phyloP scores from a whole-genome alignment of 1,140 invertebrate species.

The Fopius arisanus region DNA sequence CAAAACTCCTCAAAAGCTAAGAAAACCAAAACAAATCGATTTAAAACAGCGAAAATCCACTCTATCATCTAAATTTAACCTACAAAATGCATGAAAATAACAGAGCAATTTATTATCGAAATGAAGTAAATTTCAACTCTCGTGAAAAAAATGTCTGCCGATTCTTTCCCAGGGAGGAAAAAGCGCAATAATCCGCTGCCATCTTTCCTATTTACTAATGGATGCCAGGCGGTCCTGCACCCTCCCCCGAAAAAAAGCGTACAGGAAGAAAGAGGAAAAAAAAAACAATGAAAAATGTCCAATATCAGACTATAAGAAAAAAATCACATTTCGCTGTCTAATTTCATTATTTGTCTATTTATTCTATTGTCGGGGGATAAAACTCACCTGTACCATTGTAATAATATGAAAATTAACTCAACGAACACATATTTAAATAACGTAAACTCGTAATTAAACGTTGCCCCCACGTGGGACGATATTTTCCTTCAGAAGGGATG shows the following conservation, averaged over 20 bases:
- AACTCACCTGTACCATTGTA: constrained; percentile 64
- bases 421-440: constrained; percentile 64
- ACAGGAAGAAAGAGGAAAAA: constrained; percentile 39
- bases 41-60: neutral
- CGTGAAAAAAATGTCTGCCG: constrained; percentile 56
- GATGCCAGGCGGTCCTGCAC: constrained; percentile 52
- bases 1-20: neutral
- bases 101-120: neutral
- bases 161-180: constrained; percentile 54
- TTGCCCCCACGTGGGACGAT: constrained; percentile 63
- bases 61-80: constrained; percentile 1
- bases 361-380: constrained; percentile 37
- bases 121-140: constrained; percentile 4
- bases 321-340: constrained; percentile 28
- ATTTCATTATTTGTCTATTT: neutral
- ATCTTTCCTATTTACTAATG: constrained; percentile 66
- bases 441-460: constrained; percentile 62
- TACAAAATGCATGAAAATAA: neutral
- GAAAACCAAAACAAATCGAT: constrained; percentile 5
- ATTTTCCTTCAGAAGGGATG: constrained; percentile 61
- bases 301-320: constrained; percentile 48
- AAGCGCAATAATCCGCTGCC: constrained; percentile 66
- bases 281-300: constrained; percentile 64
- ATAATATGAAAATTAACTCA: constrained; percentile 58
- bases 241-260: neutral